These are phyloP conservation scores for Myrmecophaga tridactyla DNA, from an alignment of 2,113 vertebrate genomes.

Conservation along the genomic window DNA sequence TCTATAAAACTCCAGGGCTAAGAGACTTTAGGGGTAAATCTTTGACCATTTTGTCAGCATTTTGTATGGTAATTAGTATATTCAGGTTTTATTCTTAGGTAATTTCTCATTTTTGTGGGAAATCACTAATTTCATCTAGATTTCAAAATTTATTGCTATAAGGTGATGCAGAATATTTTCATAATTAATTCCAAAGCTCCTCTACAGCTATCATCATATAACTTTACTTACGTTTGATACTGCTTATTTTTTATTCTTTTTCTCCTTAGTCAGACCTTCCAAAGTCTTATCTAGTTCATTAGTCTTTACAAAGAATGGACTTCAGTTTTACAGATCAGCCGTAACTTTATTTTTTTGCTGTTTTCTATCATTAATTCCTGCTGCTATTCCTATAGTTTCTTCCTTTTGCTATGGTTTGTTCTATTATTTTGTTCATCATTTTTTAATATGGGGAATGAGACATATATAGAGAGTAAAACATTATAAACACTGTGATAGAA, in stretches of 20 bases:
- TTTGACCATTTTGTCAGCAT: neutral
- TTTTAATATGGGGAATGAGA: neutral
- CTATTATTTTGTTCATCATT: neutral
- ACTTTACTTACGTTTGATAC: neutral
- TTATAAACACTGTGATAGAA: neutral
- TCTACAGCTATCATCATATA: neutral
- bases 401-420: neutral
- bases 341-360: neutral
- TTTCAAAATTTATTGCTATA: neutral
- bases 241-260: neutral
- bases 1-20: neutral
- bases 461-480: neutral
- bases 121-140: neutral
- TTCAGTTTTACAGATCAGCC: neutral
- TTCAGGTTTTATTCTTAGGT: neutral
- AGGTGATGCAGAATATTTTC: neutral
- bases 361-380: neutral
- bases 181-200: neutral
- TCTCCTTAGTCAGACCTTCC: neutral
- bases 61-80: neutral
- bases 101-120: neutral
- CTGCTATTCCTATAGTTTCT: neutral
- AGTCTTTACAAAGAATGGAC: neutral
- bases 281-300: neutral
- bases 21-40: neutral